phyloP scores from a whole-genome alignment of 2,888 invertebrate species.

The Tetheella fluctuosa region DNA sequence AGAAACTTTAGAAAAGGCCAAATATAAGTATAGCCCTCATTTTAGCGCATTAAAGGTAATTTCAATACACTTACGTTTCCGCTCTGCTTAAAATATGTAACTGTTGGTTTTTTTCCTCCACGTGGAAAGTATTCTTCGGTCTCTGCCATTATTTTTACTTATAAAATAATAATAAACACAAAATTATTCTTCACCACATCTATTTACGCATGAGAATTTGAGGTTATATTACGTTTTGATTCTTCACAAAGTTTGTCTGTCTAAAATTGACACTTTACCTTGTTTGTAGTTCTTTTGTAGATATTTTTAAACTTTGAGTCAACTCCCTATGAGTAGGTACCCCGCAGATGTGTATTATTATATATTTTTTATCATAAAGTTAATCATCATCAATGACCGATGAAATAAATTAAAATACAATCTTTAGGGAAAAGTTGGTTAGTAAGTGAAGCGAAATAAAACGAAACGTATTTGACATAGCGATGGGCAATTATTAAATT shows the following conservation, averaged over 20 bases:
- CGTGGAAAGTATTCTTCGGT: constrained; percentile 84
- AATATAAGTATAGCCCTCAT: neutral
- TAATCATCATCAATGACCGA: too few relatives aligned
- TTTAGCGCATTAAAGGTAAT: too few relatives aligned
- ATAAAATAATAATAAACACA: constrained; percentile 17
- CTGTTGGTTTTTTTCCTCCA: constrained; percentile 79
- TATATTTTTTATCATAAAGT: too few relatives aligned
- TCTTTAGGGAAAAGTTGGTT: too few relatives aligned
- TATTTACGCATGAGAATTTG: constrained; percentile 45
- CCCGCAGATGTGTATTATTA: too few relatives aligned
- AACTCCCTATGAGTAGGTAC: too few relatives aligned
- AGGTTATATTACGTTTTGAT: constrained; percentile 52
- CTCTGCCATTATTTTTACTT: constrained; percentile 55
- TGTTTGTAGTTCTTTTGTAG: too few relatives aligned
- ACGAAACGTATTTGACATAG: neutral
- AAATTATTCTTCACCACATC: constrained; percentile 22
- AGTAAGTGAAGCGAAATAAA: neutral
- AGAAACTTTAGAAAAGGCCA: constrained; percentile 55
- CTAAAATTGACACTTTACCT: too few relatives aligned
- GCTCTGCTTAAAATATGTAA: constrained; percentile 72
- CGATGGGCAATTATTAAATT: too few relatives aligned
- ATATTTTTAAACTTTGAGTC: too few relatives aligned
- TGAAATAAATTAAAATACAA: neutral
- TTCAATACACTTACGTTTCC: constrained; percentile 61
- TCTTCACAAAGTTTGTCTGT: neutral